Percentiles rank a stretch among this genome's conserved stretches.
Evolutionary conservation across 2,888 invertebrate genomes (phyloP).

Genomic region (Ditula angustiorana): DNA sequence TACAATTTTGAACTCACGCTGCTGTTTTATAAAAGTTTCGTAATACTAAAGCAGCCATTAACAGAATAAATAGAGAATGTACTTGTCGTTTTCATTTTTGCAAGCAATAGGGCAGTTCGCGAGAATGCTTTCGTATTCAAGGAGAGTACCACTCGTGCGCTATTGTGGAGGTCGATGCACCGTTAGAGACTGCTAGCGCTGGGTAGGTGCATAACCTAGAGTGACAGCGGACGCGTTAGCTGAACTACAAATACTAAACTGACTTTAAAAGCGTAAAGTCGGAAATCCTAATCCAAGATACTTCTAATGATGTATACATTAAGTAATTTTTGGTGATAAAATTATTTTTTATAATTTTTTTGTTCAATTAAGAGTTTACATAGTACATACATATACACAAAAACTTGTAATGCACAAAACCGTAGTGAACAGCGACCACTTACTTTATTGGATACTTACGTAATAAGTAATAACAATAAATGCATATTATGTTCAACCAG

Average conservation of each 20-base stretch:
- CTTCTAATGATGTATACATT: too few species aligned
- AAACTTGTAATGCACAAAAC: too few species aligned
- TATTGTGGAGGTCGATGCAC: conserved; percentile 52
- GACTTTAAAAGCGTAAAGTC: too few species aligned
- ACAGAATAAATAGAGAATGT: conserved; percentile 42
- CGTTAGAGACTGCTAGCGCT: conserved; percentile 15
- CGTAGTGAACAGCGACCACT: too few species aligned
- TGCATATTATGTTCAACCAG: too few species aligned
- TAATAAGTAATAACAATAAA: too few species aligned
- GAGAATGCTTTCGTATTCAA: conserved; percentile 60
- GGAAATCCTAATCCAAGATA: too few species aligned
- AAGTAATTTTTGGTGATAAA: too few species aligned
- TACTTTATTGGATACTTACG: too few species aligned
- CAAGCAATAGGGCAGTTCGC: conserved; percentile 52
- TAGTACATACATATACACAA: too few species aligned
- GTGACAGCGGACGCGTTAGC: not conserved
- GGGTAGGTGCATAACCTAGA: not conserved
- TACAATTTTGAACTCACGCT: not conserved
- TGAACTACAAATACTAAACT: not conserved
- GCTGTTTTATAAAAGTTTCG: not conserved
- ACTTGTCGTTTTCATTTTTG: conserved; percentile 50
- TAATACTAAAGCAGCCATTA: conserved; percentile 33
- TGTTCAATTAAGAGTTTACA: too few species aligned
- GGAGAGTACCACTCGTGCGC: conserved; percentile 46
- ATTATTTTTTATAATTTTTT: too few species aligned